Percentiles rank a stretch among this genome's conserved stretches.
Evolutionary conservation across 2,797 vertebrate genomes (phyloP).

Genomic region (Anomalospiza imberbis): DNA sequence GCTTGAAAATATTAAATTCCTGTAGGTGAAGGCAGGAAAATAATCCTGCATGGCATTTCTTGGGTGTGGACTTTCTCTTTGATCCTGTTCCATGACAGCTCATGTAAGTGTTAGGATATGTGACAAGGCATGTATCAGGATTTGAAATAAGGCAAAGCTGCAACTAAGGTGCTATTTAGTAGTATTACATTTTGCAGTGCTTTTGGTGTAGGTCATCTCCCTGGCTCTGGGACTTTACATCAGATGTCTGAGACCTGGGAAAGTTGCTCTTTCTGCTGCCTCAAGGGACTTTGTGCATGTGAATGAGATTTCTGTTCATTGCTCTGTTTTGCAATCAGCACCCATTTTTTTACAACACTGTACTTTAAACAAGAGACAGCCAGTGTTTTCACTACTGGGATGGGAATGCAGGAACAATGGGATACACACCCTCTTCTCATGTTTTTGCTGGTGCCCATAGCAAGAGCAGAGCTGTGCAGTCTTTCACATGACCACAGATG

Average conservation of each 20-base stretch:
- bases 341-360: neutral
- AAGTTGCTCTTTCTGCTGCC: neutral
- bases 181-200: neutral
- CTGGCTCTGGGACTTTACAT: neutral
- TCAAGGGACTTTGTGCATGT: rapidly evolving
- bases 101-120: neutral
- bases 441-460: neutral
- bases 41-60: neutral
- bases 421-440: neutral
- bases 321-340: neutral
- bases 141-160: neutral
- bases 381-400: neutral
- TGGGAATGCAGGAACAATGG: neutral
- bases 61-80: constrained; percentile 41
- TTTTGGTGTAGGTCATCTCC: neutral
- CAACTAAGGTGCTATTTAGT: neutral
- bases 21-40: neutral
- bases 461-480: neutral
- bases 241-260: neutral
- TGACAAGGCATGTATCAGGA: neutral
- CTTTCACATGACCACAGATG: neutral
- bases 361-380: neutral
- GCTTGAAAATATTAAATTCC: neutral
- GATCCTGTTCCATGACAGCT: constrained; percentile 16
- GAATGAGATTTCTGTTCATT: neutral